These are phyloP conservation scores for Venustoraphidia nigricollis DNA, from an alignment of 2,888 invertebrate genomes.

Conservation along the genomic window DNA sequence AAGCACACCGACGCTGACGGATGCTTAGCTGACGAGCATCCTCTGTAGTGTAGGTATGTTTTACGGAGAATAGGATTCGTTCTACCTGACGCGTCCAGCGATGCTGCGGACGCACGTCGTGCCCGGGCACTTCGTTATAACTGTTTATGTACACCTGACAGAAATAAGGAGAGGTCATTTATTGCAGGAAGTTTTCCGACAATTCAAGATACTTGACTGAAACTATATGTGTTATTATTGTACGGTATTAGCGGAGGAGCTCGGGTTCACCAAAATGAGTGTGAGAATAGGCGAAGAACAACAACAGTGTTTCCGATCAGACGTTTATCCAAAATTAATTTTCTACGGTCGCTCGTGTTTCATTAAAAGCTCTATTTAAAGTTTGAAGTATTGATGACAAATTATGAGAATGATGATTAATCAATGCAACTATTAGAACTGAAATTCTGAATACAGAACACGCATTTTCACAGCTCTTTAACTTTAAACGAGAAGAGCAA, in stretches of 20 bases:
- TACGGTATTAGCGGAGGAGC: conserved; percentile 5
- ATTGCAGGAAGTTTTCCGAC: not conserved
- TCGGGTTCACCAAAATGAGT: too few species aligned
- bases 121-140: conserved; percentile 51
- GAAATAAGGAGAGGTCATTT: not conserved
- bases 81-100: conserved; percentile 47
- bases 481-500: too few species aligned
- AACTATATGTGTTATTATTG: conserved; percentile 16
- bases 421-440: too few species aligned
- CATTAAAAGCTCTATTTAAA: too few species aligned
- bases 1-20: conserved; percentile 57
- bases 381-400: too few species aligned
- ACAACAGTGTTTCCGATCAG: too few species aligned
- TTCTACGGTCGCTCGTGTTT: too few species aligned
- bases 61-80: conserved; percentile 50
- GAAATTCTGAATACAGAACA: too few species aligned
- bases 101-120: conserved; percentile 53
- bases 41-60: conserved; percentile 61
- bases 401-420: too few species aligned
- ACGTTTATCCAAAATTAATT: too few species aligned
- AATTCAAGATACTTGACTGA: not conserved
- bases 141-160: conserved; percentile 47
- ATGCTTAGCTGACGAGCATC: conserved; percentile 53
- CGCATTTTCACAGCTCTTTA: too few species aligned
- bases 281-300: too few species aligned